Conservation (phyloP, 2,113 vertebrate genomes). For the Anolis carolinensis region DNA sequence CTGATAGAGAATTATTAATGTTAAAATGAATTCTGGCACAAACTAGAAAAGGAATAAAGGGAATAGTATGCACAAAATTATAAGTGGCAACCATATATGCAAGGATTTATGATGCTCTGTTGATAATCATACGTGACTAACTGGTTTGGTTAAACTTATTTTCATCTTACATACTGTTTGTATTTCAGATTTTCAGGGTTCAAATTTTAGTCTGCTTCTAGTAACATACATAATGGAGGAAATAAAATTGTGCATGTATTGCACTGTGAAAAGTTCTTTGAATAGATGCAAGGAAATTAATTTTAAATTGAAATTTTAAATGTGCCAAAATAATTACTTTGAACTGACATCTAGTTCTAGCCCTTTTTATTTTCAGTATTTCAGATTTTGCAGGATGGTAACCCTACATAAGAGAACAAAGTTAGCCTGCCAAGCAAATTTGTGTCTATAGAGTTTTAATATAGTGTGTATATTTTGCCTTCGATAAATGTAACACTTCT, state of each 20-base stretch:
- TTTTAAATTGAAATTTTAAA: constrained; percentile 32
- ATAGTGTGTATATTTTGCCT: not conserved
- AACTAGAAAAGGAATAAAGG: constrained; percentile 8
- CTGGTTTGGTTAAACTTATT: constrained; percentile 22
- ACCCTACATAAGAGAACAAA: not conserved
- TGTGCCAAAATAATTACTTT: constrained; percentile 16
- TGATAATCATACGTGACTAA: constrained; percentile 7
- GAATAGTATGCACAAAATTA: not conserved
- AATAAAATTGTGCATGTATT: constrained; percentile 7
- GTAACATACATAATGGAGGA: constrained; percentile 14
- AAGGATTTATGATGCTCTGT: constrained; percentile 5
- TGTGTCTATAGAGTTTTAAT: not conserved
- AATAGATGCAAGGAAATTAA: not conserved
- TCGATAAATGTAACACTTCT: not conserved
- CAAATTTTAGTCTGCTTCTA: not conserved
- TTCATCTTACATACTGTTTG: not conserved
- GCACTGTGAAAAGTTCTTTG: not conserved
- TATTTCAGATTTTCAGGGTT: constrained; percentile 23
- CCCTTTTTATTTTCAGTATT: constrained; percentile 3
- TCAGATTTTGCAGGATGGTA: constrained; percentile 6
- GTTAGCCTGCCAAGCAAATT: not conserved
- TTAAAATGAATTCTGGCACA: constrained; percentile 10
- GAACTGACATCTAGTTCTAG: constrained; percentile 25
- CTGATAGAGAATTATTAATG: constrained; percentile 17
- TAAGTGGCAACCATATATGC: not conserved